Percentiles rank a stretch among this genome's conserved stretches.
Evolutionary conservation across 2,888 invertebrate species (phyloP).

Genomic region (Uloborus plumipes): DNA sequence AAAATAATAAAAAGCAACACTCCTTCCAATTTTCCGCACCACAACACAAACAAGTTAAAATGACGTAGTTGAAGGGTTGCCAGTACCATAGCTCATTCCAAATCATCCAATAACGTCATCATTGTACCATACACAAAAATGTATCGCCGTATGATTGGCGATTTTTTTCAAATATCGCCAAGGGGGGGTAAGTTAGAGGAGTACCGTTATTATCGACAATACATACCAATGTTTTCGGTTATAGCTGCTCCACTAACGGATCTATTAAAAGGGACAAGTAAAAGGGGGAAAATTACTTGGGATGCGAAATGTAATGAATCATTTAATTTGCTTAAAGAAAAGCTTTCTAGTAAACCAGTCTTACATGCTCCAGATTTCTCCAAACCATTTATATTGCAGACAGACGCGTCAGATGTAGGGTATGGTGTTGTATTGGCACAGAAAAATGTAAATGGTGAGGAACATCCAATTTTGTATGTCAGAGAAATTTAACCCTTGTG

Average conservation of each 20-base stretch:
- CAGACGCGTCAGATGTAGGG: neutral
- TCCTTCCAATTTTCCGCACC: too few species aligned
- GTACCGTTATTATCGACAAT: slow-evolving; percentile 24
- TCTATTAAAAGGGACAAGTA: slow-evolving; percentile 6
- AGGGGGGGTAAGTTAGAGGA: too few species aligned
- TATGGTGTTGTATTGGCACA: neutral
- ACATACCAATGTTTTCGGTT: slow-evolving; percentile 16
- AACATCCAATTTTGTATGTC: slow-evolving; percentile 12
- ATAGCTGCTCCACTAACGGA: slow-evolving; percentile 21
- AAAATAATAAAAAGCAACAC: too few species aligned
- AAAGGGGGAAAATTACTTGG: neutral
- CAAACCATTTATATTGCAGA: neutral
- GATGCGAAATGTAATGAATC: neutral
- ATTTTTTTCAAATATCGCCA: too few species aligned
- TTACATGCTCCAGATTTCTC: neutral
- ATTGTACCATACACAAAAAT: too few species aligned
- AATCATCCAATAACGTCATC: too few species aligned
- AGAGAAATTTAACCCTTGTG: neutral
- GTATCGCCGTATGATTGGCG: too few species aligned
- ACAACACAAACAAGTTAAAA: too few species aligned
- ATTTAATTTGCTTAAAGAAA: neutral
- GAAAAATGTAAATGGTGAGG: neutral
- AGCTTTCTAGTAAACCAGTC: neutral
- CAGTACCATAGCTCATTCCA: too few species aligned
- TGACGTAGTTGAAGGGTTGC: too few species aligned